Evolutionary conservation across 2,797 vertebrate species (phyloP), one percentile per base, ranked within the genome.

Genomic region (Paramormyrops hopkinsi): DNA sequence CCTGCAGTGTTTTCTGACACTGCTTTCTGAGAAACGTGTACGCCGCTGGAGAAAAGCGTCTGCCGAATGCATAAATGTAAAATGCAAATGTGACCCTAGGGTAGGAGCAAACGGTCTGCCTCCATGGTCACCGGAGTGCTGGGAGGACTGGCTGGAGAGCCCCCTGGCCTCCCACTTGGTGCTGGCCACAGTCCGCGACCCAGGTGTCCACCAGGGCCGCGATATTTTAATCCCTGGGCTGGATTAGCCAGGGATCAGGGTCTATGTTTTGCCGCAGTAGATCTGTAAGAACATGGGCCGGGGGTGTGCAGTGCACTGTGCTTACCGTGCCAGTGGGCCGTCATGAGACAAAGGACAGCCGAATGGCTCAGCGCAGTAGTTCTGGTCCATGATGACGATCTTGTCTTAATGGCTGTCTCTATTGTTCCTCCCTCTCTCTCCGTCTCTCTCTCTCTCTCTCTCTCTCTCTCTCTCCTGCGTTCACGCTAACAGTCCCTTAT

Each of bases 401-500:
- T 22, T 41, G 53, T 53, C 86, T 87, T 87, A 87, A 56, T 87
- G 48, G 51, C 86, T 56, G 86, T 87, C 33, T 56, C 51, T 54
- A 25, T 41, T 87, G 14, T 87, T 56, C 50, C 37, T 88, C 86
- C 86, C 19, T 88, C 54, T 87, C 11, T 73, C 59, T 69, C 37
- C 22, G 4, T 46, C 9, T 44, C 54, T 82, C 56, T 83, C 87
- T 54, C 85, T 62, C 46, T 8, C 46, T 48, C 8, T 48, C 46
- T n/a, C 79, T 82, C 91, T 91, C 54, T 62, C 59, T 53, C 56
- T 92, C 91, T 88, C 91, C 92, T 92, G 85, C 92, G 93, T 89
- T 88, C 87, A 89, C 87, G 93, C 94, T 91, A 92, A 90, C 95
- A 96, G 96, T 96, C 92, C 96, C 96, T 92, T 96, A 96, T 92